Base-by-base conservation (phyloP, 1,140 invertebrate species). In the Drosophila pallidifrons region DNA sequence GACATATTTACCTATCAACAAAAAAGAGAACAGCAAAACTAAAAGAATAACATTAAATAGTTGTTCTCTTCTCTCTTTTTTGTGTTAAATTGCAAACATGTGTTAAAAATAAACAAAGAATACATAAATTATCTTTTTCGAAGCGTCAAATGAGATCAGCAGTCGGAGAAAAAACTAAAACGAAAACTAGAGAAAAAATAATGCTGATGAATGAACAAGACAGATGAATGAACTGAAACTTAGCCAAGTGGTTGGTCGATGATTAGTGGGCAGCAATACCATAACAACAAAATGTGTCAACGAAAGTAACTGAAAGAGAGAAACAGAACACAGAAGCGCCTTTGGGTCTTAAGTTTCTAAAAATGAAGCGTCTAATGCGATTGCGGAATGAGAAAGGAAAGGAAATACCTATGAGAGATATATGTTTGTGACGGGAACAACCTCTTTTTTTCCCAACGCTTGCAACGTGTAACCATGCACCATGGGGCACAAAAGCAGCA, bases 101-200 rank as follows among this genome's bases (percentile, higher is more conserved):
- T 87, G 83, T 58, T 54, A 43, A 69, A 66, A 74, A 77, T 80
- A 88, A 80, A 81, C 80, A 80, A 35, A 66, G 47, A 75, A 75
- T 43, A 69, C 61, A 88, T 82, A 82, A 68, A 75, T 71, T 74
- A 74, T 75, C 16, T 74, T 60, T 77, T 60, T 66, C 32, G 28
- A 35, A 46, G 25, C 41, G 68, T 76, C 76, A 80, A 82, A 77
- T 82, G 83, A 87, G 83, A 88, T 87, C 83, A 88, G 64, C 68
- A 43, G 32, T 59, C 64, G 54, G 67, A 67, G 75, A 66, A 79
- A 75, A 66, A 47, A 51, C 28, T 49, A 10, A 28, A 73, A 52
- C 30, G 54, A 75, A 66, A 82, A 59, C 28, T 10, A 65, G 46
- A 25, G 63, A 86, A 45, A 49, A 41, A 64, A 52, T 65, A 75